Evolutionary conservation across 2,113 vertebrate genomes (phyloP).

Genomic region (Egretta garzetta): DNA sequence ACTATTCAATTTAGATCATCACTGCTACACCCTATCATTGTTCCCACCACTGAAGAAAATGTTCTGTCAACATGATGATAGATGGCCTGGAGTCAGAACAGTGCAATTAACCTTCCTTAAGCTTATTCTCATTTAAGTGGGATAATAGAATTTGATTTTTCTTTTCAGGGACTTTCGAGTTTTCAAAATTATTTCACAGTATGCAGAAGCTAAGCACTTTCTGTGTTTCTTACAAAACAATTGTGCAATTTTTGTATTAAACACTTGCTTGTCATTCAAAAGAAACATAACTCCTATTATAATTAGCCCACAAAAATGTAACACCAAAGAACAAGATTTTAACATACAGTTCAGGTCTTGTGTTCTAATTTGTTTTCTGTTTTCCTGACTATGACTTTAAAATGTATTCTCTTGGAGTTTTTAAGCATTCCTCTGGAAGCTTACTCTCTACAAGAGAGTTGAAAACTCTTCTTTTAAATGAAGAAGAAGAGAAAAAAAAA

Average conservation of each 20-base stretch:
- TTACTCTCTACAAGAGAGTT: not conserved
- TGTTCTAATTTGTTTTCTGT: not conserved
- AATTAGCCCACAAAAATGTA: not conserved
- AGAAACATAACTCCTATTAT: not conserved
- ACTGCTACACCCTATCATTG: not conserved
- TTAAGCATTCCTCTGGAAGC: not conserved
- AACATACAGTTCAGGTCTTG: not conserved
- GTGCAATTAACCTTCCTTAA: slow-evolving; percentile 33
- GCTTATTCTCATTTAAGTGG: not conserved
- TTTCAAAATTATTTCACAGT: not conserved
- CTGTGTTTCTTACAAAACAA: not conserved
- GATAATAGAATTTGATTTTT: not conserved
- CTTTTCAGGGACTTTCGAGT: not conserved
- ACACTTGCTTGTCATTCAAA: not conserved
- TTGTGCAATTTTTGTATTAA: not conserved
- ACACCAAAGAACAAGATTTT: not conserved
- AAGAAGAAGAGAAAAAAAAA: not conserved
- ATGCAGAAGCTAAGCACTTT: not conserved
- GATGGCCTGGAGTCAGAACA: not conserved
- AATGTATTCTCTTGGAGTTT: not conserved
- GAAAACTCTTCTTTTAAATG: not conserved
- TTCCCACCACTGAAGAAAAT: not conserved
- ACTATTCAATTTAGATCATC: not conserved
- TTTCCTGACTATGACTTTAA: not conserved
- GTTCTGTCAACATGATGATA: not conserved